Conservation (phyloP, 2,113 vertebrate species). For the Rhinolophus sinicus region DNA sequence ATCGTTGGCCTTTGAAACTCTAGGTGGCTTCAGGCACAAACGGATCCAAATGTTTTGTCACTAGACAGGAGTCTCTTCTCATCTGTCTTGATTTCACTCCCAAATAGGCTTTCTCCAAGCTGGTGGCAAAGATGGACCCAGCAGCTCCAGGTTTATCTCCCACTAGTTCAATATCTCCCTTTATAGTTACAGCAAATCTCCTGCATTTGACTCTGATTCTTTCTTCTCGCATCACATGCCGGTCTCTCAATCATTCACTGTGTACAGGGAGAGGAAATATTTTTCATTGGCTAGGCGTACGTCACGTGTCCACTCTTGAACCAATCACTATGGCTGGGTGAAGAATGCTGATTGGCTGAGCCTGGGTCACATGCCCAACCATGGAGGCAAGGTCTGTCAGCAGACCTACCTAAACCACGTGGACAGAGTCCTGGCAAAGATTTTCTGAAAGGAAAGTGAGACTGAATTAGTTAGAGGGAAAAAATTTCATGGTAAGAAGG, state of each 20-base stretch:
- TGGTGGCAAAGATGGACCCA: not conserved
- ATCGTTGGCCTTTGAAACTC: not conserved
- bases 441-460: not conserved
- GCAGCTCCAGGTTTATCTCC: not conserved
- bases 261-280: not conserved
- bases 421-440: not conserved
- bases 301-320: not conserved
- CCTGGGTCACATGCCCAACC: not conserved
- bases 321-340: not conserved
- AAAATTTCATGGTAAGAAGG: not conserved
- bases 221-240: not conserved
- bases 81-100: not conserved
- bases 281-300: not conserved
- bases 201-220: not conserved
- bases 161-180: not conserved
- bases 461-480: not conserved
- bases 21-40: not conserved
- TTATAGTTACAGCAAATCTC: not conserved
- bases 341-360: not conserved
- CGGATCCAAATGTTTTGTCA: not conserved
- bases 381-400: rapidly evolving
- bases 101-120: not conserved
- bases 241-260: not conserved
- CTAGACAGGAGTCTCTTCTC: not conserved
- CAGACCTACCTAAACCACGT: not conserved